Conservation (phyloP, 2,797 vertebrate genomes). For the Artibeus lituratus region DNA sequence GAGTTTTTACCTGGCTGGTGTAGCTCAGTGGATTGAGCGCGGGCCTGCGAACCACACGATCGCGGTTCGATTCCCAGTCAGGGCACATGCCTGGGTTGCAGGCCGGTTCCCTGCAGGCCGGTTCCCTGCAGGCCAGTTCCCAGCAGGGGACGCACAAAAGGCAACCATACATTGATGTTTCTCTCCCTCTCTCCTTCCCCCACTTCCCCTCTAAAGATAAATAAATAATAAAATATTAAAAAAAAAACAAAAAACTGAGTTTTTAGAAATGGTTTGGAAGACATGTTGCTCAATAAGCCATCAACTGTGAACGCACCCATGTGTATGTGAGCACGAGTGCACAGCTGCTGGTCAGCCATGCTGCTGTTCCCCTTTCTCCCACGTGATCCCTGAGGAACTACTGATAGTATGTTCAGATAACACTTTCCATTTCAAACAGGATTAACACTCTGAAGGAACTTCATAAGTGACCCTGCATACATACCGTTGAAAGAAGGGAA, state of each 20-base stretch:
- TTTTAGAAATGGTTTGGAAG: neutral
- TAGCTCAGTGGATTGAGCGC: too few species aligned
- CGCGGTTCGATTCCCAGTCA: too few species aligned
- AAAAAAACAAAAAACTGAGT: neutral
- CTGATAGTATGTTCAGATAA: neutral
- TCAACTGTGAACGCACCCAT: neutral
- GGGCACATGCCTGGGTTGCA: too few species aligned
- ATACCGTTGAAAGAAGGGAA: neutral
- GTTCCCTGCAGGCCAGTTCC: too few species aligned
- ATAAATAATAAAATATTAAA: too few species aligned
- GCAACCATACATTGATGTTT: too few species aligned
- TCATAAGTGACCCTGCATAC: neutral
- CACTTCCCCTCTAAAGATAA: too few species aligned
- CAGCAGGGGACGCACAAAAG: too few species aligned
- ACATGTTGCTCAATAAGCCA: neutral
- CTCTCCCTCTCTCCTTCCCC: too few species aligned
- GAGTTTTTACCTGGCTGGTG: too few species aligned
- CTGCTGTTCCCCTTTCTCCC: neutral
- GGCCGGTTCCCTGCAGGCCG: too few species aligned
- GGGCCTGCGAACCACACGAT: too few species aligned
- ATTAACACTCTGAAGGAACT: neutral
- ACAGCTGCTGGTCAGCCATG: neutral
- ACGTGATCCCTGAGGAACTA: neutral
- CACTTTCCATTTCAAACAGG: neutral
- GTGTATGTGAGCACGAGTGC: neutral